Base-by-base conservation (phyloP, 2,888 invertebrate species). In the Boloria selene region DNA sequence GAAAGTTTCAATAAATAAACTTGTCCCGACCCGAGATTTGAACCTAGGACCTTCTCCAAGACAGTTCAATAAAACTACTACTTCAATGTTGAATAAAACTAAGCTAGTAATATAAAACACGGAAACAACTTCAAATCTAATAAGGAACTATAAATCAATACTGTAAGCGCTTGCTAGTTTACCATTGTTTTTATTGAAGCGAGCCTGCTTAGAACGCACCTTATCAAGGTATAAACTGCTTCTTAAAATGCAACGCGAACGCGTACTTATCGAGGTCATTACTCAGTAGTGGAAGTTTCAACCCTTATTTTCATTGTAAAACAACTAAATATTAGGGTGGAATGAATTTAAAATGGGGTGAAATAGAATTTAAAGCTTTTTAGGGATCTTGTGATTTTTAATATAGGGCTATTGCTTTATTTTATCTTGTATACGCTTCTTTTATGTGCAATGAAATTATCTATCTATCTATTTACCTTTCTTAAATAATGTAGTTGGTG, bases 101-200 rank as follows among this genome's bases (percentile, higher is more conserved):
- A 22, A 44, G 5, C 42, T 22, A n/a, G 22, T n/a, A 22, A 56
- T 44, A 56, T 22, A 56, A 45, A 26, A 56, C 38, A n/a, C n/a
- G 70, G 70, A 69, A 69, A 38, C 49, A 22, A 63, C 60, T 56
- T 56, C 51, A 53, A 59, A 42, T 17, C 38, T 26, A 63, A 71
- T 69, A 70, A 70, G 69, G 72, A 73, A 74, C 62, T 59, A 69
- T 70, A 72, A 73, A 72, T 72, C 71, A 72, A 66, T 44, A 68
- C 62, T 65, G 72, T 70, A 68, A 72, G 70, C 71, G 70, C 72
- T 72, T 70, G 63, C 61, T 63, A 67, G 56, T 68, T 70, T 60
- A 54, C 65, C 61, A 73, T 74, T 74, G 74, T 74, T 73, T 63
- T 68, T 70, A 65, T 17, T 71, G 62, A 49, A 72, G 73, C 74